Evolutionary conservation across 2,113 vertebrate genomes (phyloP), one percentile per base, ranked within the genome.

Genomic region (Mirza zaza): DNA sequence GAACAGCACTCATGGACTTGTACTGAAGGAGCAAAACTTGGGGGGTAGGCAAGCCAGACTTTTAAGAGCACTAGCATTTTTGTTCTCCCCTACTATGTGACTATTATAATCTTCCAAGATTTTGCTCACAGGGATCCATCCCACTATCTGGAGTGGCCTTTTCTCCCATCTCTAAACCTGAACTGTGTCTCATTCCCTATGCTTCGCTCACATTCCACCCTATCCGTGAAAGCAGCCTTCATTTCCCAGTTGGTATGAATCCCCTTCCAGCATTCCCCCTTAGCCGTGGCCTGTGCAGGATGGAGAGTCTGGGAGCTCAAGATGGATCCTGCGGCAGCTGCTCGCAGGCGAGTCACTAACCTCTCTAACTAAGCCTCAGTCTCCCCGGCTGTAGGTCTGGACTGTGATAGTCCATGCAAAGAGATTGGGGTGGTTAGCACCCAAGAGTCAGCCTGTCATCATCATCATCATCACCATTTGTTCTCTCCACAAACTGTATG

Each of bases 1-100:
- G 55, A 76, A 32, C 4, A 52, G 75, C 0, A 1, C 17, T 45
- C 27, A 4, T 0, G 2, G 32, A 34, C 11, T 48, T 36, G 1
- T 39, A 39, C 18, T 2, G 11, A 61, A 59, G n/a, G 39, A 61
- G 34, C 17, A 32, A 94, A 18, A 15, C 8, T 12, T 9, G 15
- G 32, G 32, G 34, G 27, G 25, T 3, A 63, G 2, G 45, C 14
- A 55, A 89, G 83, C 11, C 29, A 92, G 68, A 45, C n/a, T 45
- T 45, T 85, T 20, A 94, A 92, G 48, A 79, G 39, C 65, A 75
- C 59, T 79, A 52, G 27, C 9, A 34, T 59, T 45, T 52, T 17
- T 25, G 36, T 55, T 84, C 73, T 92, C 10, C 10, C 48, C 27
- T 36, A 6, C 13, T 79, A 2, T 21, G 4, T 39, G 23, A 29